Evolutionary conservation across 2,888 invertebrate species (phyloP).

Genomic region (Metalampra italica): DNA sequence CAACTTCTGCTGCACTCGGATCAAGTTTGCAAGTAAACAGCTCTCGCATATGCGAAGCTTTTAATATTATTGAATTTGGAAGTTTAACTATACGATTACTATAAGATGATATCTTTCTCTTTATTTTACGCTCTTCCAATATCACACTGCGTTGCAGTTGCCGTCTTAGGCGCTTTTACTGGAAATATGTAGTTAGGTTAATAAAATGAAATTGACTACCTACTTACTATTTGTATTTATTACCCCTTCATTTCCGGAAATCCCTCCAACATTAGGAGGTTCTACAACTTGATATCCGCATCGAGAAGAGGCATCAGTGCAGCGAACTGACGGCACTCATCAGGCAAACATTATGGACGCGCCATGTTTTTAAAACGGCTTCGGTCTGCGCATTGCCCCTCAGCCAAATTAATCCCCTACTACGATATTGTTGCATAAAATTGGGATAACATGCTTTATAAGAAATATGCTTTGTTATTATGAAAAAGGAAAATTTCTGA

Average conservation of each 20-base stretch:
- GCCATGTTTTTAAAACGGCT: slow-evolving; percentile 75
- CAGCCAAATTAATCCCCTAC: slow-evolving; percentile 67
- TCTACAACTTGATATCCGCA: neutral
- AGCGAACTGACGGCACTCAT: slow-evolving; percentile 51
- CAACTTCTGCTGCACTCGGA: slow-evolving; percentile 30
- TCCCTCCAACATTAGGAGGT: no score
- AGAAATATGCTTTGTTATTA: slow-evolving; percentile 43
- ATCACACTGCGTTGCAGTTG: no score
- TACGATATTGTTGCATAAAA: slow-evolving; percentile 58
- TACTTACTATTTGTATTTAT: neutral
- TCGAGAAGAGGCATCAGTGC: neutral
- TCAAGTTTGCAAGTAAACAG: slow-evolving; percentile 26
- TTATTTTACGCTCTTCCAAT: no score
- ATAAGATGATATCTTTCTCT: neutral
- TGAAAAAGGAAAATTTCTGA: slow-evolving; percentile 42
- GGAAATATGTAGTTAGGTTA: no score
- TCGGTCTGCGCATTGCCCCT: slow-evolving; percentile 54
- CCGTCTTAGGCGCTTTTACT: no score
- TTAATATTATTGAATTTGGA: neutral
- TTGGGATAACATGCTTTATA: slow-evolving; percentile 47
- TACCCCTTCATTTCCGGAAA: neutral
- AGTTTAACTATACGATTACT: neutral
- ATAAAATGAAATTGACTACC: no score
- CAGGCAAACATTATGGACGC: slow-evolving; percentile 72
- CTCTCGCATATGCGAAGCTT: neutral